Base-by-base conservation (phyloP, 1,140 invertebrate species). In the Elymnias hypermnestra region DNA sequence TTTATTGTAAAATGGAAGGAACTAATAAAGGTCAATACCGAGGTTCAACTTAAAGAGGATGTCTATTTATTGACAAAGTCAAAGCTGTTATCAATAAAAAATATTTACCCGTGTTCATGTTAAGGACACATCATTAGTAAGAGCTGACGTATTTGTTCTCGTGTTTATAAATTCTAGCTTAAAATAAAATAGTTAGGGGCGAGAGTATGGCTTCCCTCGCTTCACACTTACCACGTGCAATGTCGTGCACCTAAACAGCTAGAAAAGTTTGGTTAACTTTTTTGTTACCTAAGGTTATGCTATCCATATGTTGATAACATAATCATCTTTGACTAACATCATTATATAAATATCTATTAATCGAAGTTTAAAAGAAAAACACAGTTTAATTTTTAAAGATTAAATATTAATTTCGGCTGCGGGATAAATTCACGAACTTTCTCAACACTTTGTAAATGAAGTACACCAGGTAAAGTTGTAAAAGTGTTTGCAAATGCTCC, bases 141-240 rank as follows among this genome's bases (percentile, higher is more conserved):
- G 63, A 62, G 60, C 53, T 56, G 53, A 72, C 14, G 10, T 33
- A 33, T 71, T 72, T 66, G 66, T 77, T 68, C 55, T 70, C 60
- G 50, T 43, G 55, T 68, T 67, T 67, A 69, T 36, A 51, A 56
- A 53, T 54, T 57, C 19, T 44, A 41, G 47, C 46, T 63, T 70
- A 72, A 78, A 74, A 82, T 77, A 79, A 72, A 63, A 63, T 48
- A 69, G 65, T 55, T 69, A 69, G 68, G 69, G 76, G 72, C 54
- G 58, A 46, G 40, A 54, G 62, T 53, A 36, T 79, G 81, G 63
- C 60, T 71, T 57, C 45, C 57, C 45, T 84, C 71, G 60, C 38
- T 70, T 81, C 63, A 68, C 81, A 82, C 81, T 61, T 74, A 63
- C 41, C 71, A 71, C 70, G 76, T 76, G 72, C 71, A 82, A 60